phyloP scores from a whole-genome alignment of 1,140 invertebrate species.

The Proales similis region DNA sequence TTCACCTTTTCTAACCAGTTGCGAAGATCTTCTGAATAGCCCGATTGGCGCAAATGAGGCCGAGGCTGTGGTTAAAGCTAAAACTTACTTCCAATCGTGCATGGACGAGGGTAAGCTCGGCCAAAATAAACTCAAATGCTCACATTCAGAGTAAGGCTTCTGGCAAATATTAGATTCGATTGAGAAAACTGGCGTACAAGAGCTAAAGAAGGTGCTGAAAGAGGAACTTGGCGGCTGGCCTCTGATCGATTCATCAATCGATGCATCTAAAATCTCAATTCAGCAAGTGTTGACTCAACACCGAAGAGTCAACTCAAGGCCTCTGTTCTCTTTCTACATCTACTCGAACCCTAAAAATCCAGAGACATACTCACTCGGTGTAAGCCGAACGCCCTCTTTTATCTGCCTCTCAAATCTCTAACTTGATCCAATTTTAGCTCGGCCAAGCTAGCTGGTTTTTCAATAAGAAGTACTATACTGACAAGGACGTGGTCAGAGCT shows the following conservation, averaged over 20 bases:
- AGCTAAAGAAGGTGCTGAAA: slow-evolving; percentile 4
- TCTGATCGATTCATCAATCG: neutral
- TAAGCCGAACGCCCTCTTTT: neutral
- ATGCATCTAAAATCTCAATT: too few relatives aligned
- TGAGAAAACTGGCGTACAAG: slow-evolving; percentile 3
- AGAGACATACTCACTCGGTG: slow-evolving; percentile 5
- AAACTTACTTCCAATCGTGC: slow-evolving; percentile 72
- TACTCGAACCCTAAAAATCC: slow-evolving; percentile 36
- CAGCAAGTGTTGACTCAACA: slow-evolving; percentile 2
- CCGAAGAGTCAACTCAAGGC: too few relatives aligned
- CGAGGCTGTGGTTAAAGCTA: slow-evolving; percentile 57
- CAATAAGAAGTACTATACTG: slow-evolving; percentile 13
- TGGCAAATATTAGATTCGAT: too few relatives aligned
- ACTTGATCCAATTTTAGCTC: neutral
- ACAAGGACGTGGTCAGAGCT: neutral
- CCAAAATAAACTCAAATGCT: too few relatives aligned
- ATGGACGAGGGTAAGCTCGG: slow-evolving; percentile 66
- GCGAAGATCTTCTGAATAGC: too few relatives aligned
- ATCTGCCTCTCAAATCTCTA: neutral
- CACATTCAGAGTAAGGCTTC: too few relatives aligned
- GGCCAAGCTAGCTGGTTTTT: slow-evolving; percentile 32
- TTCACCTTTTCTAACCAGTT: too few relatives aligned
- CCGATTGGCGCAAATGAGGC: slow-evolving; percentile 43
- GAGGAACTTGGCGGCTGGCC: slow-evolving; percentile 19
- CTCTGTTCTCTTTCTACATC: slow-evolving; percentile 26